Percentiles rank a stretch among this genome's conserved stretches.
phyloP scores from a whole-genome alignment of 2,888 invertebrate genomes.

The Hofmannophila pseudospretella region DNA sequence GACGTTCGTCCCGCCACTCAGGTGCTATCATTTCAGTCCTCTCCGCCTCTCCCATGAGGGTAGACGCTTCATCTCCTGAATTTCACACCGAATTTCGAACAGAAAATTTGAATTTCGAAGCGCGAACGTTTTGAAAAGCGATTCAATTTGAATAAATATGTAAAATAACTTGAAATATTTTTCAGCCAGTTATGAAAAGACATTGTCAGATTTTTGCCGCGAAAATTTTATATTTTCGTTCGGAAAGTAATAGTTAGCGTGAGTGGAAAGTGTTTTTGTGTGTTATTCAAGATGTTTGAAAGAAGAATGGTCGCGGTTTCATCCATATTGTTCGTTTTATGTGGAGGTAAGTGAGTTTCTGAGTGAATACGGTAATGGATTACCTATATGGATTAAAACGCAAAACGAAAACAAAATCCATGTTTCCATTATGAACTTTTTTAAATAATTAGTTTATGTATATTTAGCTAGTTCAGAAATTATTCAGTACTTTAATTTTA shows the following conservation, averaged over 20 bases:
- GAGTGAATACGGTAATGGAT: too few species aligned
- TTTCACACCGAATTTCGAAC: not conserved
- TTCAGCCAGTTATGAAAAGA: constrained; percentile 8
- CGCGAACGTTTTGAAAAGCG: constrained; percentile 1
- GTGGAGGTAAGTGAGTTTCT: constrained; percentile 48
- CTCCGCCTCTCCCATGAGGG: constrained; percentile 16
- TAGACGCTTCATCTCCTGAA: constrained; percentile 10
- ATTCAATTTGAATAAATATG: constrained; percentile 5
- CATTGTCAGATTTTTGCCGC: not conserved
- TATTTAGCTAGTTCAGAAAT: too few species aligned
- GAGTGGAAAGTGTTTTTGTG: constrained; percentile 32
- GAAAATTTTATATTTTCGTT: not conserved
- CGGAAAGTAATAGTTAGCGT: constrained; percentile 10
- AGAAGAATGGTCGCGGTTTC: constrained; percentile 35
- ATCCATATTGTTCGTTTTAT: constrained; percentile 44
- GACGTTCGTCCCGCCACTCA: constrained; percentile 13
- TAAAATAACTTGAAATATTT: constrained; percentile 9
- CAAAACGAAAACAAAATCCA: too few species aligned
- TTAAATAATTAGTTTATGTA: too few species aligned
- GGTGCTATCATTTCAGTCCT: constrained; percentile 24
- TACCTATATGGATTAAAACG: too few species aligned
- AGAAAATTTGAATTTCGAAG: constrained; percentile 10
- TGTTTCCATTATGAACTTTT: too few species aligned
- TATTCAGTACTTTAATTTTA: too few species aligned
- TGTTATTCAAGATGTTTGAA: constrained; percentile 37